These are phyloP conservation scores for Phyllopteryx taeniolatus DNA, from an alignment of 2,113 vertebrate genomes.

Conservation along the genomic window DNA sequence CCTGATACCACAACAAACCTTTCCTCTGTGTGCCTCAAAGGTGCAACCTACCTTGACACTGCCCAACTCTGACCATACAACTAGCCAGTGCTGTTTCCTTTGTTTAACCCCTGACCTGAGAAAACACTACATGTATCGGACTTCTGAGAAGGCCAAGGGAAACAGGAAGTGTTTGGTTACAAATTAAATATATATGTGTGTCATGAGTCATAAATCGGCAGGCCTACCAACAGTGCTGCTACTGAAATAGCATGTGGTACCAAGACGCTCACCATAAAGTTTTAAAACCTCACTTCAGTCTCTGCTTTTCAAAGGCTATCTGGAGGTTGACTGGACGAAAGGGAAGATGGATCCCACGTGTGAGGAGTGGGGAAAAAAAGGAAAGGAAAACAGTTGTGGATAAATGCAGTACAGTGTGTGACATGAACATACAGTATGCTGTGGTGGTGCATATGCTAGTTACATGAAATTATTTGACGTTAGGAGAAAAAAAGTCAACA, in stretches of 20 bases:
- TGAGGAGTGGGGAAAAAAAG: conserved; percentile 13
- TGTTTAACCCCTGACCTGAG: conserved; percentile 96
- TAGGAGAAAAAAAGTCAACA: neutral
- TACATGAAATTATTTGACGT: neutral
- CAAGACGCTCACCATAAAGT: conserved; percentile 78
- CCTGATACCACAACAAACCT: conserved; percentile 69
- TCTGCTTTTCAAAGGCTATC: conserved; percentile 56
- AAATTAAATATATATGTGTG: conserved; percentile 94
- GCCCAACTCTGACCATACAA: conserved; percentile 26
- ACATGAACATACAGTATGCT: neutral
- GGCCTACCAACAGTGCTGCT: conserved; percentile 74
- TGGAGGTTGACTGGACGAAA: conserved; percentile 34
- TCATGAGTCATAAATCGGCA: conserved; percentile 90
- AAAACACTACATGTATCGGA: conserved; percentile 85
- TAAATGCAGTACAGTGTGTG: neutral
- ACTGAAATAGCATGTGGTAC: conserved; percentile 74
- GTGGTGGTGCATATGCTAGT: neutral
- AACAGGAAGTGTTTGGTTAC: conserved; percentile 99
- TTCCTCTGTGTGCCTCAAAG: conserved; percentile 69
- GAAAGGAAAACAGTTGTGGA: neutral
- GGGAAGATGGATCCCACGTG: conserved; percentile 59
- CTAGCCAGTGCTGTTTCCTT: conserved; percentile 84
- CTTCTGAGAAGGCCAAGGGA: conserved; percentile 84
- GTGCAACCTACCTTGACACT: conserved; percentile 65
- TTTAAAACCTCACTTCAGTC: conserved; percentile 68